Evolutionary conservation across 1,140 invertebrate species (phyloP).

Genomic region (Neuroterus valhalla): DNA sequence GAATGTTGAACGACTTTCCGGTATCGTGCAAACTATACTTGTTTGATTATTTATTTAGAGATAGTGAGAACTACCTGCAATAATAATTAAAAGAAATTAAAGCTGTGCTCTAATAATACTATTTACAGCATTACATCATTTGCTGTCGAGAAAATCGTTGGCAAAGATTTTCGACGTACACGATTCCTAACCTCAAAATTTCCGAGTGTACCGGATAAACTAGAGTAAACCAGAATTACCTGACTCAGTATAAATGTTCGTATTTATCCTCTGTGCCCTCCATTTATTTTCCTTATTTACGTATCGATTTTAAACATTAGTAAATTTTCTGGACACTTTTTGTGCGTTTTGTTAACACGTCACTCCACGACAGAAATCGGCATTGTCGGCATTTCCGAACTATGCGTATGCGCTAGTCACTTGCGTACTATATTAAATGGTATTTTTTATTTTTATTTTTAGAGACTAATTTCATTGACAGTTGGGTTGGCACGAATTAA

Average conservation of each 20-base stretch:
- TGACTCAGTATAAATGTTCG: slow-evolving; percentile 41
- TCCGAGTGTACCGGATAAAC: slow-evolving; percentile 43
- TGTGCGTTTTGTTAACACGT: slow-evolving; percentile 48
- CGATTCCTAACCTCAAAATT: slow-evolving; percentile 30
- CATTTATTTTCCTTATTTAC: slow-evolving; percentile 55
- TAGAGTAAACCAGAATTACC: slow-evolving; percentile 43
- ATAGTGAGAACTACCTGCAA: neutral
- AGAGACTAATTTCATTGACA: too few species aligned
- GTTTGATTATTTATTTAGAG: neutral
- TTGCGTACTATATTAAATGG: slow-evolving; percentile 2
- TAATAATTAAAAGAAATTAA: neutral
- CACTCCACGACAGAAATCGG: slow-evolving; percentile 55
- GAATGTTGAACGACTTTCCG: neutral
- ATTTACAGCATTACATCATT: neutral
- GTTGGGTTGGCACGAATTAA: too few species aligned
- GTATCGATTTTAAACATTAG: slow-evolving; percentile 57
- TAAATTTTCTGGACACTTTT: slow-evolving; percentile 45
- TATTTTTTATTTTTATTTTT: too few species aligned
- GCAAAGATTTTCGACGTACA: neutral
- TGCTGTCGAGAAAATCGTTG: neutral
- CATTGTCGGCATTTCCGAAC: slow-evolving; percentile 38
- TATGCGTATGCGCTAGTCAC: slow-evolving; percentile 43
- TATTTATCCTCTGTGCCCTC: slow-evolving; percentile 50
- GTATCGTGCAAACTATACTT: neutral
- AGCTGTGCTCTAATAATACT: neutral